These are phyloP conservation scores for Epinephelus lanceolatus DNA, from an alignment of 2,113 vertebrate species.

Conservation along the genomic window DNA sequence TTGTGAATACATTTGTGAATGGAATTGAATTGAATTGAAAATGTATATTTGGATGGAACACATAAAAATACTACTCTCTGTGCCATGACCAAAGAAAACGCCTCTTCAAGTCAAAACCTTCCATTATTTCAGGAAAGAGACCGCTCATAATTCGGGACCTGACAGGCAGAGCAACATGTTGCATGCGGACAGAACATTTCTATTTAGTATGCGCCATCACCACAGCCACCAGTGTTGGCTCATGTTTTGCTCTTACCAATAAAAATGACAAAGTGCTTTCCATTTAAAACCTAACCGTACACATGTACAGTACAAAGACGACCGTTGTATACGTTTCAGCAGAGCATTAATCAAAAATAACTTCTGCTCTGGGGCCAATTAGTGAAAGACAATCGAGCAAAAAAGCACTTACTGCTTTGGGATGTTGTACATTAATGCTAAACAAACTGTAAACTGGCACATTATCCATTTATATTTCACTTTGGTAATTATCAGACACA, in stretches of 20 bases:
- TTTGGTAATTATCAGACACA: constrained; percentile 34
- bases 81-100: background rate
- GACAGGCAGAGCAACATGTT: background rate
- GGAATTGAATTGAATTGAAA: no score
- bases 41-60: background rate
- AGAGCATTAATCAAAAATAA: constrained; percentile 6
- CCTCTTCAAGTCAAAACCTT: background rate
- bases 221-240: background rate
- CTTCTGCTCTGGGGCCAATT: constrained; percentile 34
- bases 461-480: constrained; percentile 23
- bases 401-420: constrained; percentile 1
- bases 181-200: background rate
- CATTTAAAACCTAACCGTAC: background rate
- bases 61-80: background rate
- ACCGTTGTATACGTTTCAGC: background rate
- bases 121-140: background rate
- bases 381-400: background rate
- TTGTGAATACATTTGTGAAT: no score
- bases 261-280: background rate
- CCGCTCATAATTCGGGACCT: background rate
- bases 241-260: background rate
- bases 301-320: background rate
- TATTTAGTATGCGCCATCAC: background rate
- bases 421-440: background rate
- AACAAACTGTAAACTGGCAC: constrained; percentile 19